Percentiles rank a stretch among this genome's conserved stretches.
Conservation (phyloP, 2,113 vertebrate genomes). For the Picathartes gymnocephalus region DNA sequence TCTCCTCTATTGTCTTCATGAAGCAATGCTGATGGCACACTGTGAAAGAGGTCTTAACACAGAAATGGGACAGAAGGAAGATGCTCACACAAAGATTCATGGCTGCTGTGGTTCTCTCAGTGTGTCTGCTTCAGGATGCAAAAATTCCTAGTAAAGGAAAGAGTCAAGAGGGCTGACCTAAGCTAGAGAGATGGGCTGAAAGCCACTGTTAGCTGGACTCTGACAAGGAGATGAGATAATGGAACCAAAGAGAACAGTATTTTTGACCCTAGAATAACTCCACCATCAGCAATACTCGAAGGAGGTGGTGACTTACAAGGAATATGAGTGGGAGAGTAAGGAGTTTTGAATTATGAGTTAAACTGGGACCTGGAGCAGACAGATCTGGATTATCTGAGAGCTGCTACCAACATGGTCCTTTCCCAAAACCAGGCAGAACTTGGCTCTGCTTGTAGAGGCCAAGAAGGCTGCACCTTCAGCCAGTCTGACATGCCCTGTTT, state of each 20-base stretch:
- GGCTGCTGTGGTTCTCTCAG: not conserved
- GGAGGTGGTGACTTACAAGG: not conserved
- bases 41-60: not conserved
- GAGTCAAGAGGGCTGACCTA: not conserved
- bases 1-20: not conserved
- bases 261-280: not conserved
- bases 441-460: not conserved
- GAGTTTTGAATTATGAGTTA: not conserved
- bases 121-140: not conserved
- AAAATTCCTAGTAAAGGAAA: not conserved
- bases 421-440: not conserved
- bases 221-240: not conserved
- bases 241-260: not conserved
- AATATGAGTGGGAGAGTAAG: not conserved
- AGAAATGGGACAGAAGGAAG: not conserved
- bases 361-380: not conserved
- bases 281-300: not conserved
- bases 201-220: not conserved
- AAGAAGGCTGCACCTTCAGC: not conserved
- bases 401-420: not conserved
- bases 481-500: accelerated
- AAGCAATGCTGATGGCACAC: accelerated
- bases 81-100: not conserved
- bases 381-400: not conserved
- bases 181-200: not conserved